Percentiles rank a stretch among this genome's conserved stretches.
phyloP scores from a whole-genome alignment of 1,140 invertebrate genomes.

The Propsilocerus akamusi region DNA sequence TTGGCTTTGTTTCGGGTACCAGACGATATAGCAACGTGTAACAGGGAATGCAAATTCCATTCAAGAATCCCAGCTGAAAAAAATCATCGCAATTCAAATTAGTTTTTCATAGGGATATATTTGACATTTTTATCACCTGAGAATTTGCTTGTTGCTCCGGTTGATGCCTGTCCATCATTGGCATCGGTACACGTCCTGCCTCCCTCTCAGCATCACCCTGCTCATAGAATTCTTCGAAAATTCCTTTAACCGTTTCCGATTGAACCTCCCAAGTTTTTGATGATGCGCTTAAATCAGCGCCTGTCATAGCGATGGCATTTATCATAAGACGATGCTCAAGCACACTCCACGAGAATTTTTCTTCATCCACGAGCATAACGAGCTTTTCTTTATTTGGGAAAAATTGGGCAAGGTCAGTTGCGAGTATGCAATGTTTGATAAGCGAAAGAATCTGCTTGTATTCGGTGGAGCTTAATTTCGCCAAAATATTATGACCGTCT shows the following conservation, averaged over 20 bases:
- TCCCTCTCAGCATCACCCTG: conserved; percentile 57
- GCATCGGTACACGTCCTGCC: conserved; percentile 46
- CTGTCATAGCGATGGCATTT: conserved; percentile 62
- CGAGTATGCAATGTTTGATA: conserved; percentile 65
- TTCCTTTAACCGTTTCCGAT: conserved; percentile 56
- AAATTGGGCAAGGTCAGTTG: conserved; percentile 65
- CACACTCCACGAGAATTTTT: conserved; percentile 39
- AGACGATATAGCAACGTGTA: conserved; percentile 47
- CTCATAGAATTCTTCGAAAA: conserved; percentile 74
- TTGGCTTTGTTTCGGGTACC: conserved; percentile 47
- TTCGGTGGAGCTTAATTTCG: conserved; percentile 46
- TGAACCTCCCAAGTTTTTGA: conserved; percentile 74
- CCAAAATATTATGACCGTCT: conserved; percentile 68
- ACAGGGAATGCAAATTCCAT: conserved; percentile 63
- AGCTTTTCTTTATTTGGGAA: conserved; percentile 55
- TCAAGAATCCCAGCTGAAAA: conserved; percentile 54
- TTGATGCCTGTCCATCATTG: conserved; percentile 68
- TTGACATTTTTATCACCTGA: conserved; percentile 32
- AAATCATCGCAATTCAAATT: background rate
- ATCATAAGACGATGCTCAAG: conserved; percentile 40
- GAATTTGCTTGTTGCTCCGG: conserved; percentile 50
- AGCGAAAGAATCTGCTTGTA: conserved; percentile 58
- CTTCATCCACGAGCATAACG: conserved; percentile 31
- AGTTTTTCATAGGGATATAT: background rate
- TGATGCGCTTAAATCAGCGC: conserved; percentile 62